Evolutionary conservation across 2,888 invertebrate species (phyloP).

Genomic region (Rhorus exstirpatorius): DNA sequence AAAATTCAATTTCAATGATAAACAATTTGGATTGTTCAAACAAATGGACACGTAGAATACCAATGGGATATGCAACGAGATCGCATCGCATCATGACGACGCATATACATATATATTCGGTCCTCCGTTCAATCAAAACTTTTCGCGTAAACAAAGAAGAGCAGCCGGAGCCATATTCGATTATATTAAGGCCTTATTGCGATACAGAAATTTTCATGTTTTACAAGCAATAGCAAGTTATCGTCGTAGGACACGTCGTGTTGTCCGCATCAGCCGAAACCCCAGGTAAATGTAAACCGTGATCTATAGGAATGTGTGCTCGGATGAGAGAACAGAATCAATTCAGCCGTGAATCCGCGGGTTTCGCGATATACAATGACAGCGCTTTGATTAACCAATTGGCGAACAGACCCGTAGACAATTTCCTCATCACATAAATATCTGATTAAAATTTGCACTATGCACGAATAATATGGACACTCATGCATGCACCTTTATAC

Average conservation of each 20-base stretch:
- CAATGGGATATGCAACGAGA: neutral
- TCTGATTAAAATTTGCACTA: constrained; percentile 58
- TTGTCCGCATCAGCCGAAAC: constrained; percentile 4
- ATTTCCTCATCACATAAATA: constrained; percentile 56
- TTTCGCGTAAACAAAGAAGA: constrained; percentile 40
- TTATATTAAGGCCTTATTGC: constrained; percentile 4
- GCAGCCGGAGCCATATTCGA: constrained; percentile 14
- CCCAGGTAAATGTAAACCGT: neutral
- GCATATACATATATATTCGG: no score
- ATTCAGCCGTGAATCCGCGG: constrained; percentile 30
- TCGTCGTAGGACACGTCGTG: neutral
- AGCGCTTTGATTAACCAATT: constrained; percentile 54
- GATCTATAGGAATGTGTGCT: constrained; percentile 15
- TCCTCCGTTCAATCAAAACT: constrained; percentile 11
- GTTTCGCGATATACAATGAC: constrained; percentile 39
- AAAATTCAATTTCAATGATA: constrained; percentile 59
- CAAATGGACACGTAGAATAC: constrained; percentile 36
- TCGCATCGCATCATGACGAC: neutral
- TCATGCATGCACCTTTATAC: neutral
- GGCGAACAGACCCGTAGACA: constrained; percentile 33
- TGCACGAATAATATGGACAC: constrained; percentile 28
- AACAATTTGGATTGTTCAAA: constrained; percentile 60
- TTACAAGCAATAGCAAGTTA: constrained; percentile 2
- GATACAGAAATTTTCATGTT: constrained; percentile 2
- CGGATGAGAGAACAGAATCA: constrained; percentile 29